Percentiles rank a stretch among this genome's conserved stretches.
Conservation (phyloP, 2,888 invertebrate species). For the Bombylius discolor region DNA sequence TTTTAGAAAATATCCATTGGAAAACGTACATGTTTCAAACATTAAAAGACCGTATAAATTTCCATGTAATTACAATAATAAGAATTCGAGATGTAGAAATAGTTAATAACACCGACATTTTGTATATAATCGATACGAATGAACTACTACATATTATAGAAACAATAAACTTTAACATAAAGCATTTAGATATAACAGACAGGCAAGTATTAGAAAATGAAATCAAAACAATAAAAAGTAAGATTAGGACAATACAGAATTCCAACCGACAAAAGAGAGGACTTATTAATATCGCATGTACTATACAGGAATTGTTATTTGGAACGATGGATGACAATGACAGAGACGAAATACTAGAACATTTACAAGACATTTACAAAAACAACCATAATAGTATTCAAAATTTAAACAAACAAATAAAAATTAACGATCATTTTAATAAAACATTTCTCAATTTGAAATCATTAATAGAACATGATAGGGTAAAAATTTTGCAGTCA, state of each 20-base stretch:
- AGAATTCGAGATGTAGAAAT: background rate
- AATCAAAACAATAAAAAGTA: background rate
- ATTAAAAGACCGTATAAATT: conserved; percentile 8
- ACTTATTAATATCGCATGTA: background rate
- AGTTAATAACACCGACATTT: background rate
- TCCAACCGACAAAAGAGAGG: background rate
- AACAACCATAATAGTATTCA: too few species aligned
- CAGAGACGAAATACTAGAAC: too few species aligned
- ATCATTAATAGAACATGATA: conserved; percentile 1
- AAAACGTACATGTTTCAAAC: conserved; percentile 4
- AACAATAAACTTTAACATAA: background rate
- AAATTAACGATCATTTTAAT: background rate
- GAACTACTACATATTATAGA: background rate
- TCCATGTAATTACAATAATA: conserved; percentile 1
- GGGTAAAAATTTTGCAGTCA: background rate
- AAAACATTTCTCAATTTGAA: background rate
- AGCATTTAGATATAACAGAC: too few species aligned
- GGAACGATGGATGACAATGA: background rate
- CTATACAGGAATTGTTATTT: too few species aligned
- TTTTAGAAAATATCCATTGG: conserved; percentile 2
- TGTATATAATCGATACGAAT: background rate
- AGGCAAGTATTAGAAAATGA: too few species aligned
- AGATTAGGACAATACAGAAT: background rate
- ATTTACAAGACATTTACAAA: too few species aligned
- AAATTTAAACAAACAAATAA: too few species aligned